Conservation (phyloP, 2,797 vertebrate species). For the Ibycter americanus region DNA sequence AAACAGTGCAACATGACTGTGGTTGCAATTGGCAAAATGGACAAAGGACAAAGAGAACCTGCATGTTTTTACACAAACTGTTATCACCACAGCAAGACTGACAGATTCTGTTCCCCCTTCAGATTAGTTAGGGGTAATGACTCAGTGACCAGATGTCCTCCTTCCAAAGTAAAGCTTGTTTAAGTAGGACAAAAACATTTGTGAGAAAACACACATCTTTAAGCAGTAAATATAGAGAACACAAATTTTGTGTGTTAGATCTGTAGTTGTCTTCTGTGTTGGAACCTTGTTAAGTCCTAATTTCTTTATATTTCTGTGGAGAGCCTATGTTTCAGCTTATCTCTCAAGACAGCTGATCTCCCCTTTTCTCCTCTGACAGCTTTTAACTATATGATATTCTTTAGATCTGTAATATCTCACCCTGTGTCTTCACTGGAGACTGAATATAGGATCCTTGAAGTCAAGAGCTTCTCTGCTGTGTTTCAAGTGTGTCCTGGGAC, state of each 20-base stretch:
- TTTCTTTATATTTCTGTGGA: slow-evolving; percentile 25
- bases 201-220: neutral
- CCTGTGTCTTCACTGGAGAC: slow-evolving; percentile 62
- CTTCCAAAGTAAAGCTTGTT: neutral
- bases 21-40: neutral
- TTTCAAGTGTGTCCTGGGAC: slow-evolving; percentile 69
- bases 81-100: neutral
- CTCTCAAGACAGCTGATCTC: slow-evolving; percentile 57
- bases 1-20: rapidly evolving
- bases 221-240: neutral
- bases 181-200: neutral
- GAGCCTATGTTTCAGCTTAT: slow-evolving; percentile 33
- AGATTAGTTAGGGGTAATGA: neutral
- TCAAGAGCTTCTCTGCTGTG: slow-evolving; percentile 62
- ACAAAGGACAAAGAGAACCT: neutral
- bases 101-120: neutral
- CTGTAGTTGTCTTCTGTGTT: neutral
- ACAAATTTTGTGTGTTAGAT: neutral
- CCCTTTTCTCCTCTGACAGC: slow-evolving; percentile 62
- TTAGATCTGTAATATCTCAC: slow-evolving; percentile 64
- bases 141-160: neutral
- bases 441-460: slow-evolving; percentile 57
- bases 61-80: neutral
- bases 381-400: slow-evolving; percentile 62
- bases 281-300: slow-evolving; percentile 30